Base-by-base conservation (phyloP, 2,113 vertebrate species). In the Clarias magur region DNA sequence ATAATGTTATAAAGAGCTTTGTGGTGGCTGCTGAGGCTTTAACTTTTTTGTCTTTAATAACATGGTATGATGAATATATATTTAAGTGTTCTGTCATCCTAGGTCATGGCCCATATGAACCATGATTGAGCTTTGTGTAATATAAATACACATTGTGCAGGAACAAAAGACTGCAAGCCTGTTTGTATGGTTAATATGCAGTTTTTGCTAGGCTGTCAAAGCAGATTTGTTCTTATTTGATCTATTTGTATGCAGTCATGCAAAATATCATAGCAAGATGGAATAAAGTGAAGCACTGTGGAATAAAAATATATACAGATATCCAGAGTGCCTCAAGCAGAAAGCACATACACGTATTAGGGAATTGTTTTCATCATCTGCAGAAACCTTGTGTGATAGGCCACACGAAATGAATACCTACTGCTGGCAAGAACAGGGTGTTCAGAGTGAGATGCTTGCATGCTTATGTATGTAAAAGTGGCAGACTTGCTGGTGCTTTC, bases 1-100 rank as follows among this genome's bases (percentile, higher is more conserved):
- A 86, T 85, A 34, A 23, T 73, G 73, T 25, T 34, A 42, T 63
- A 56, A 88, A 12, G 15, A 60, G 48, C 54, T 82, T 53, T 25
- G 65, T 68, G 42, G 78, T 76, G 54, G 67, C 34, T 30, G 17
- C 53, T 25, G 70, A 76, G 30, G 53, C 38, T 67, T 82, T 78
- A 85, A 78, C 25, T 82, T 81, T 80, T 87, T 76, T 85, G 70
- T 59, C 57, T 7, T n/a, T 72, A 10, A 79, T 67, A 54, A 78
- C 62, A 42, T 80, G 25, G 57, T n/a, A 27, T 86, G 62, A 87
- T 38, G 62, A 82, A 87, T 68, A 13, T 73, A 76, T 23, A 68
- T 65, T 25, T 63, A 67, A 80, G 82, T 62, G 53, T 70, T 67
- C 48, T 81, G n/a, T 42, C 54, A 59, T 80, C 82, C 65, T 59